Evolutionary conservation across 2,113 vertebrate species (phyloP).

Genomic region (Corythornis vintsioides): DNA sequence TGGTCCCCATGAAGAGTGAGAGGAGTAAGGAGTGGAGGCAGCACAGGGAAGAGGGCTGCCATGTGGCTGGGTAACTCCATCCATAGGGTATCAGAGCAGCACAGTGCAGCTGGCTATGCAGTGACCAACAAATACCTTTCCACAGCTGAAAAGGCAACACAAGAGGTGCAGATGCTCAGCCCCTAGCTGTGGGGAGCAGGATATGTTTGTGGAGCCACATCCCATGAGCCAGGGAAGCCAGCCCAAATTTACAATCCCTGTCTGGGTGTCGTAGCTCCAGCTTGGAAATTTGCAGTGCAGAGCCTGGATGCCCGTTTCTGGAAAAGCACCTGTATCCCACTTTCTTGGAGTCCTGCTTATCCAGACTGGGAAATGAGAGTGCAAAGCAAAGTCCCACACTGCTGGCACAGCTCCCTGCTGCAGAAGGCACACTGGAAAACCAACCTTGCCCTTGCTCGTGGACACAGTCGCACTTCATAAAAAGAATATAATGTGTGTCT

Average conservation of each 20-base stretch:
- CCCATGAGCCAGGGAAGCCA: rapidly evolving
- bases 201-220: not conserved
- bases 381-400: rapidly evolving
- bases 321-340: not conserved
- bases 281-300: not conserved
- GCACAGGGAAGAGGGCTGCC: not conserved
- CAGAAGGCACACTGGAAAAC: not conserved
- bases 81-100: not conserved
- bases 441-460: not conserved
- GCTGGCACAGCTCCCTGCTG: rapidly evolving
- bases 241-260: not conserved
- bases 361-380: not conserved
- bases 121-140: not conserved
- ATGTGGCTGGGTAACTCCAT: not conserved
- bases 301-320: not conserved
- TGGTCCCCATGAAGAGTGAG: not conserved
- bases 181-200: not conserved
- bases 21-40: not conserved
- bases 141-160: not conserved
- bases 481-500: not conserved
- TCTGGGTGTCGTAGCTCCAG: not conserved
- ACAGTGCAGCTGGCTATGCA: not conserved
- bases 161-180: not conserved
- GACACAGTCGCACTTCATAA: not conserved
- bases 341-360: not conserved